Evolutionary conservation across 1,140 invertebrate species (phyloP).

Genomic region (Drosophila bipectinata): DNA sequence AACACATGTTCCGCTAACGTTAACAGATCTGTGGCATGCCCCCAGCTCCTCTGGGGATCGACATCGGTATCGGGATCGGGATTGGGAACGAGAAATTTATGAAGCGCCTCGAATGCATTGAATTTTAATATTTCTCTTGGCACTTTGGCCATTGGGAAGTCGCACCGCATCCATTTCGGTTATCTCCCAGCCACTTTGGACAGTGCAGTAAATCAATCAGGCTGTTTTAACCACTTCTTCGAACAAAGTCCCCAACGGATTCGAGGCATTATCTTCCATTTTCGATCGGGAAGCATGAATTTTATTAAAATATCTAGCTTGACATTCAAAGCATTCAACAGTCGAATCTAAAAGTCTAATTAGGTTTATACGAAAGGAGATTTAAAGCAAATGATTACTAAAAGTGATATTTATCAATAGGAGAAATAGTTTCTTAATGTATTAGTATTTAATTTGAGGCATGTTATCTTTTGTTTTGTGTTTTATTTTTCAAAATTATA

Average conservation of each 20-base stretch:
- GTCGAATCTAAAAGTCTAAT: conserved; percentile 21
- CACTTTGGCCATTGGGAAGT: conserved; percentile 39
- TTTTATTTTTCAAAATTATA: not conserved
- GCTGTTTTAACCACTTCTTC: conserved; percentile 17
- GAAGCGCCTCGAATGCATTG: conserved; percentile 23
- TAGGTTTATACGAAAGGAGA: not conserved
- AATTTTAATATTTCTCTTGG: conserved; percentile 50
- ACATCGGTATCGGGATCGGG: not conserved
- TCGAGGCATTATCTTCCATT: conserved; percentile 1
- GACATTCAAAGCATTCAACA: conserved; percentile 12
- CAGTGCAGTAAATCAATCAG: conserved; percentile 65
- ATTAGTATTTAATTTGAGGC: conserved; percentile 10
- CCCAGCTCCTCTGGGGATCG: conserved; percentile 33
- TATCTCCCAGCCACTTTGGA: conserved; percentile 47
- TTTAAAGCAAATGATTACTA: not conserved
- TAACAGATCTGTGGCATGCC: conserved; percentile 35
- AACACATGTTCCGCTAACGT: conserved; percentile 67
- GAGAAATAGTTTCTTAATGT: not conserved
- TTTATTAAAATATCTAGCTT: conserved; percentile 15
- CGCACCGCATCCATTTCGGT: conserved; percentile 42
- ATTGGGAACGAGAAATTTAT: not conserved
- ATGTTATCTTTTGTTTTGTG: not conserved
- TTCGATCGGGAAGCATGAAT: conserved; percentile 6
- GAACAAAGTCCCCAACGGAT: conserved; percentile 3
- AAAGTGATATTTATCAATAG: conserved; percentile 1